A percentile compares a stretch with the other conserved stretches of the same genome.
Evolutionary conservation across 2,888 invertebrate species (phyloP).

Genomic region (Stegophylla sp.): DNA sequence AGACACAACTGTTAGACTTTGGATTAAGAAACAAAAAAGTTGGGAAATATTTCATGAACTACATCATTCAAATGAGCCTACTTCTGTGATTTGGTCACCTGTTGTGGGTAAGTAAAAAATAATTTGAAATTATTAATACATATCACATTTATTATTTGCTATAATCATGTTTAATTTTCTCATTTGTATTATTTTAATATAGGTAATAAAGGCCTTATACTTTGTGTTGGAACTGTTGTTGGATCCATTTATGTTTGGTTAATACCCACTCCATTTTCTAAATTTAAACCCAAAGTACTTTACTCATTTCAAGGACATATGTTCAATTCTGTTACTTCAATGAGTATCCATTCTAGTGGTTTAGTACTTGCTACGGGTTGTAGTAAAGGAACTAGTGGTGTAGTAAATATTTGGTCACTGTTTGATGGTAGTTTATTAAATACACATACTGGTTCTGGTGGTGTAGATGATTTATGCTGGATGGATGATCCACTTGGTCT

Average conservation of each 20-base stretch:
- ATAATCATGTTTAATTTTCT: neutral
- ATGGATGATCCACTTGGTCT: conserved; percentile 66
- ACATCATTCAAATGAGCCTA: conserved; percentile 66
- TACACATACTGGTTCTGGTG: conserved; percentile 68
- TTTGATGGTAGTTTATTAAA: conserved; percentile 69
- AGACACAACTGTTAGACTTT: conserved; percentile 64
- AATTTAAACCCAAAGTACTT: conserved; percentile 63
- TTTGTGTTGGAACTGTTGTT: conserved; percentile 68
- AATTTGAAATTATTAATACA: neutral
- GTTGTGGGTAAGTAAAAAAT: conserved; percentile 64
- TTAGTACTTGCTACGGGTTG: conserved; percentile 68
- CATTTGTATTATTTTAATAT: neutral
- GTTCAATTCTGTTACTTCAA: conserved; percentile 67
- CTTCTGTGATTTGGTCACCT: conserved; percentile 69
- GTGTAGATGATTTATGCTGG: conserved; percentile 68
- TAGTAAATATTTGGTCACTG: conserved; percentile 72
- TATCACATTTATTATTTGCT: too few relatives aligned
- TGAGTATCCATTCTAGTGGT: conserved; percentile 68
- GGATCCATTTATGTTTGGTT: conserved; percentile 68
- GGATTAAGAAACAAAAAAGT: conserved; percentile 64
- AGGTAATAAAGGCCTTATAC: conserved; percentile 59
- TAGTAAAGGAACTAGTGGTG: conserved; percentile 66
- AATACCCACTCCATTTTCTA: conserved; percentile 63
- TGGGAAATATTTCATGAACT: conserved; percentile 66
- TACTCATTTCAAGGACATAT: conserved; percentile 68